Conservation (phyloP, 2,888 invertebrate species). For the Ochropleura plecta region DNA sequence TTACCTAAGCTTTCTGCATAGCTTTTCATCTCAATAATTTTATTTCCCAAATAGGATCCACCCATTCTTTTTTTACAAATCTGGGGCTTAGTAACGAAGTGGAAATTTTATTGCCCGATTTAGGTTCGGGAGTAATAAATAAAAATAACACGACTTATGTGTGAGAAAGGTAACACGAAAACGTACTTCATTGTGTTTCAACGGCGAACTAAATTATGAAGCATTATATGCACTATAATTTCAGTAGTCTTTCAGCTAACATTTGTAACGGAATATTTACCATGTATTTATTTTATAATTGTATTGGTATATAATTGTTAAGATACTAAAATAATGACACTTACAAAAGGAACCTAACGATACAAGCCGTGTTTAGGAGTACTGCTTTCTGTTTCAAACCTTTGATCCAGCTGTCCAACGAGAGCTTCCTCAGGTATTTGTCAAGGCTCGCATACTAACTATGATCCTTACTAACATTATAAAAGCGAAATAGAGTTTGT, state of each 20-base stretch:
- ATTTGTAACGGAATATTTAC: too few species aligned
- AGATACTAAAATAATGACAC: too few species aligned
- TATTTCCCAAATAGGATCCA: background rate
- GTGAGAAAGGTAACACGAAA: background rate
- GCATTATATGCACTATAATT: background rate
- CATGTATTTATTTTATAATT: too few species aligned
- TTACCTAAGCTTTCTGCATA: background rate
- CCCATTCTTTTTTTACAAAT: background rate
- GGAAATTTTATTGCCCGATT: constrained; percentile 23
- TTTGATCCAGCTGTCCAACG: too few species aligned
- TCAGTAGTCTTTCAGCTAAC: background rate
- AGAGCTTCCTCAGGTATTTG: too few species aligned
- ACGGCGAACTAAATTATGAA: background rate
- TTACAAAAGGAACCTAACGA: too few species aligned
- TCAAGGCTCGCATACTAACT: too few species aligned
- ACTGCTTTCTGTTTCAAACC: too few species aligned
- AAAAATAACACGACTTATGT: constrained; percentile 15
- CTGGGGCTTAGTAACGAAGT: background rate
- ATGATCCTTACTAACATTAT: too few species aligned
- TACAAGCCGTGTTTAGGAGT: too few species aligned
- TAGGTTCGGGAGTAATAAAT: constrained; percentile 23
- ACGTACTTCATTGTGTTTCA: background rate
- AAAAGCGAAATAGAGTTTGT: too few species aligned
- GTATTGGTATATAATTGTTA: too few species aligned
- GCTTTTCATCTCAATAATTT: background rate